These are phyloP conservation scores for Prunella fulvescens DNA, from an alignment of 2,113 vertebrate genomes.

Conservation along the genomic window DNA sequence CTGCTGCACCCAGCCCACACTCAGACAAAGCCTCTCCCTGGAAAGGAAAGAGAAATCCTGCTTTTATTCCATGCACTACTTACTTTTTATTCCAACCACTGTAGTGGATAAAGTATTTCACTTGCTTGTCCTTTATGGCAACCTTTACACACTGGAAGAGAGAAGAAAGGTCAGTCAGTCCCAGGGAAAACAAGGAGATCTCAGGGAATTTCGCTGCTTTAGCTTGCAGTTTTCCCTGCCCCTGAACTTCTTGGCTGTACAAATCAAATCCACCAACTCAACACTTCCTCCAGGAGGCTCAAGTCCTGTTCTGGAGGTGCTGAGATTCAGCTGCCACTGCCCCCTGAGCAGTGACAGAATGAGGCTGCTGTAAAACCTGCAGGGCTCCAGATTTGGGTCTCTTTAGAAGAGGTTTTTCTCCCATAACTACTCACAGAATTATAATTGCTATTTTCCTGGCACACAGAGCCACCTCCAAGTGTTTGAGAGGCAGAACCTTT, in stretches of 20 bases:
- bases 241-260: not conserved
- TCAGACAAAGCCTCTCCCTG: not conserved
- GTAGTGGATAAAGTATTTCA: conserved; percentile 99
- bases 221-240: not conserved
- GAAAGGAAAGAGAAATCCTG: not conserved
- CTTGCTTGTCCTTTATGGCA: conserved; percentile 99
- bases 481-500: not conserved
- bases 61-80: conserved; percentile 66
- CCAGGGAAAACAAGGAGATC: not conserved
- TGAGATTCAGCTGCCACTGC: not conserved
- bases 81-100: conserved; percentile 99
- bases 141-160: conserved; percentile 93
- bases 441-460: not conserved
- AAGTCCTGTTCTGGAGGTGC: not conserved
- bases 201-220: not conserved
- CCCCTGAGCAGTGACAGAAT: not conserved
- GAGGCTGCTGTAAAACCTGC: not conserved
- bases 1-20: not conserved
- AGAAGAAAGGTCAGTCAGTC: conserved; percentile 9
- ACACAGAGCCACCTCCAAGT: not conserved
- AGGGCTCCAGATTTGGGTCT: not conserved
- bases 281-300: not conserved
- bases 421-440: rapidly evolving
- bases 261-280: not conserved
- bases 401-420: not conserved